phyloP scores from a whole-genome alignment of 2,797 vertebrate genomes.

The Poeciliopsis presidionis region DNA sequence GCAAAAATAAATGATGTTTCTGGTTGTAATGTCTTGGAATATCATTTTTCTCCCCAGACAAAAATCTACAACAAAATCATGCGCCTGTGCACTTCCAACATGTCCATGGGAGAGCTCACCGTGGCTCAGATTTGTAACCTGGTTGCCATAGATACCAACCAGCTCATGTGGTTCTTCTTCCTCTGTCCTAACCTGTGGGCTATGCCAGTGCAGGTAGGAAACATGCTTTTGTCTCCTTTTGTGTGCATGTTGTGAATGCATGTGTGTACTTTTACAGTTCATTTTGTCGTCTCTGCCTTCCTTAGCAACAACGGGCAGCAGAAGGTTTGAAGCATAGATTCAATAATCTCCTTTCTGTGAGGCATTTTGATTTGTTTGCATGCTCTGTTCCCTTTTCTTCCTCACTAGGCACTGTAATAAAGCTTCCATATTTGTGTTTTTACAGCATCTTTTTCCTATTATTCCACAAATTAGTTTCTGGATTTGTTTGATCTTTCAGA shows the following conservation, averaged over 20 bases:
- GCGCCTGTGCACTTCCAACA: slow-evolving; percentile 96
- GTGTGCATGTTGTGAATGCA: not conserved
- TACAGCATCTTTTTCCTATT: not conserved
- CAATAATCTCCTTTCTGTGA: not conserved
- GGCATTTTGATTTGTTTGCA: not conserved
- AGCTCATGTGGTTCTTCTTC: slow-evolving; percentile 99
- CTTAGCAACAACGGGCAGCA: not conserved
- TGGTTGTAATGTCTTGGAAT: not conserved
- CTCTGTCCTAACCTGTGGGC: slow-evolving; percentile 98
- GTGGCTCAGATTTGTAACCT: slow-evolving; percentile 97
- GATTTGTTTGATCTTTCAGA: not conserved
- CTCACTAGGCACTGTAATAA: not conserved
- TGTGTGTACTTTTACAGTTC: not conserved
- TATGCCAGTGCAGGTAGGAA: slow-evolving; percentile 95
- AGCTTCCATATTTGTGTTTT: not conserved
- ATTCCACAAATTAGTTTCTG: not conserved
- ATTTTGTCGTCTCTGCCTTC: not conserved
- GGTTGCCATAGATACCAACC: slow-evolving; percentile 97
- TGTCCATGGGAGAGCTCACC: slow-evolving; percentile 97
- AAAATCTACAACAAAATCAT: slow-evolving; percentile 99
- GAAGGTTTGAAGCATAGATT: not conserved
- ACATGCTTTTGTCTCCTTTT: not conserved
- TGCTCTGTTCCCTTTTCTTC: not conserved
- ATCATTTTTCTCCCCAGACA: slow-evolving; percentile 77
- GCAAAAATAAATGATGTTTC: not conserved